Evolutionary conservation across 2,797 vertebrate species (phyloP), one percentile per base, ranked within the genome.

Genomic region (Spinibarbus caldwelli): DNA sequence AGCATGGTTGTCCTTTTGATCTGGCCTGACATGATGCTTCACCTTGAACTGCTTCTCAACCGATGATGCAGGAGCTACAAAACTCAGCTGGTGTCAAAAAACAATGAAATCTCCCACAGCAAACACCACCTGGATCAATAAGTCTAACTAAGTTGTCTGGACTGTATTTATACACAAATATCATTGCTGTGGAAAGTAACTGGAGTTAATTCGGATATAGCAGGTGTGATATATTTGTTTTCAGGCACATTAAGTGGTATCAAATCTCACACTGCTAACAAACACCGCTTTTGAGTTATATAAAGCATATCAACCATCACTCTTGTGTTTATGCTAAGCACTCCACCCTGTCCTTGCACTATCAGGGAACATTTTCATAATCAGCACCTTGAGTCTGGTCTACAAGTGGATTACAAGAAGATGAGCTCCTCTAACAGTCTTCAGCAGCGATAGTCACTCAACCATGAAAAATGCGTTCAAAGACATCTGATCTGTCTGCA

Each of bases 301-400:
- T 68, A 64, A n/a, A 29, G 10, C 49, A 17, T 34, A 64, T 49
- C 11, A 73, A 67, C 29, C 8, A 68, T 54, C 26, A 71, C 66
- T 36, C 14, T 36, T n/a, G 17, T 17, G 15, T 68, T 68, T 81
- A 85, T 77, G 88, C 36, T 9, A 80, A 85, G 82, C 85, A 84
- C 6, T 66, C 10, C 36, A 23, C 21, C n/a, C 36, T 34, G 29
- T 23, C 71, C 71, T 67, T 79, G 66, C 36, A n/a, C 12, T 2
- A 82, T 36, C 36, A 62, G 29, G 21, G 2, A n/a, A 38, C 9
- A 23, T 64, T 83, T 66, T 19, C 43, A 34, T 31, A 5, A 76
- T 26, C 45, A 4, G 6, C 14, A 54, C 15, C 23, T 3, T 11
- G 15, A 41, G 19, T 2, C 19, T 23, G 7, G 29, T 73, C 54